These are phyloP conservation scores for Eulemur coronatus DNA, from an alignment of 2,797 vertebrate genomes.

Conservation along the genomic window DNA sequence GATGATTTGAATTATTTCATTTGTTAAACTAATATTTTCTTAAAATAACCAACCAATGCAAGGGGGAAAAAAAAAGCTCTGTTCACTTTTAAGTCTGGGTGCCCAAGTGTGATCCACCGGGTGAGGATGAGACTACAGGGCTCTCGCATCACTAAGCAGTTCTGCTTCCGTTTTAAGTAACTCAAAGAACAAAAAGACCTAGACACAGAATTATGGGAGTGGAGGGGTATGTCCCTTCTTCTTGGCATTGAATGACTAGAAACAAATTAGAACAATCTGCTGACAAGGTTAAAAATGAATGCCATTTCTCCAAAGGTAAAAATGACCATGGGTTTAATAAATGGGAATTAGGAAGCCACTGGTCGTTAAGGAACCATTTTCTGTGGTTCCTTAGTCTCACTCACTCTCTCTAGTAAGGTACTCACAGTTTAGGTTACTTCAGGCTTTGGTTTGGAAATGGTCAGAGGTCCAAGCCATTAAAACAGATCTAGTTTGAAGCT, in stretches of 20 bases:
- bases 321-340: neutral
- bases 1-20: neutral
- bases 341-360: neutral
- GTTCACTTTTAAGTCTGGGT: neutral
- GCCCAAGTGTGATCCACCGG: neutral
- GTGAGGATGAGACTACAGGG: neutral
- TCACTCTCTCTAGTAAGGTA: neutral
- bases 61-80: neutral
- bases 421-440: neutral
- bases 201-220: neutral
- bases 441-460: neutral
- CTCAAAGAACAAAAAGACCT: neutral
- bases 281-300: conserved; percentile 25
- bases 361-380: neutral
- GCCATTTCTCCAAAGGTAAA: neutral
- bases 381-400: neutral
- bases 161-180: neutral
- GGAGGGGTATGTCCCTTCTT: neutral
- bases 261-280: neutral
- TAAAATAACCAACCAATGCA: neutral
- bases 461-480: neutral
- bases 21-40: neutral
- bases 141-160: neutral
- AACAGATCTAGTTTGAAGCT: neutral
- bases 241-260: neutral